Base-by-base conservation (phyloP, 2,797 vertebrate genomes). In the Mormyrops attenuatus region DNA sequence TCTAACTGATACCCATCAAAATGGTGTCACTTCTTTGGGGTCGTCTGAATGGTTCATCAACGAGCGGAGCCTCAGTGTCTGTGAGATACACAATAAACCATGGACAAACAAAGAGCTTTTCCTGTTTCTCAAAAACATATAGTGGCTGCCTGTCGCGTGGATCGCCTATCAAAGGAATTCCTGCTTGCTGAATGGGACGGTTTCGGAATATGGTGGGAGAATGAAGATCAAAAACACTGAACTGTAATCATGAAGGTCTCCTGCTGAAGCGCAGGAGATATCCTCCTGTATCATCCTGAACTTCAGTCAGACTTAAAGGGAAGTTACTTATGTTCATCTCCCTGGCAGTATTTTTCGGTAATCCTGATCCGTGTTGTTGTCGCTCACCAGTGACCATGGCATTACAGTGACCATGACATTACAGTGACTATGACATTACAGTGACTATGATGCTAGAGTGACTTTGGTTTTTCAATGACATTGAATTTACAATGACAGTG, bases 61-160 rank as follows among this genome's bases (percentile, higher is more conserved):
- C 44, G 89, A 89, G 85, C 87, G 92, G 92, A 92, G 92, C 89
- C 92, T 88, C 55, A 3, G n/a, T 92, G 92, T 92, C 92, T 92
- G 92, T 90, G 60, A 90, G 87, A 53, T 89, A 88, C 89, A 92
- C 92, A 92, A 92, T 90, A 84, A 88, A 84, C 49, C 44, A 63
- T 9, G 89, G 44, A 47, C 44, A 88, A 90, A 90, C 90, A 90
- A 90, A 91, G 85, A 89, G 80, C 41, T 84, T 88, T 88, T 86
- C 90, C 86, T 90, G 90, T 89, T 90, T 89, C 91, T 91, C 90
- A 88, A 86, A 87, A 49, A 90, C 77, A 88, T 73, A 82, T 89
- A 88, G 89, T 90, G 69, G 69, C 88, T 88, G 91, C 90, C 73
- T 63, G 90, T 89, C 88, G 3, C n/a, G 66, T 88, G 88, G 84